Evolutionary conservation across 2,888 invertebrate genomes (phyloP), one percentile per base, ranked within the genome.

Genomic region (Xanthorhoe spadicearia): DNA sequence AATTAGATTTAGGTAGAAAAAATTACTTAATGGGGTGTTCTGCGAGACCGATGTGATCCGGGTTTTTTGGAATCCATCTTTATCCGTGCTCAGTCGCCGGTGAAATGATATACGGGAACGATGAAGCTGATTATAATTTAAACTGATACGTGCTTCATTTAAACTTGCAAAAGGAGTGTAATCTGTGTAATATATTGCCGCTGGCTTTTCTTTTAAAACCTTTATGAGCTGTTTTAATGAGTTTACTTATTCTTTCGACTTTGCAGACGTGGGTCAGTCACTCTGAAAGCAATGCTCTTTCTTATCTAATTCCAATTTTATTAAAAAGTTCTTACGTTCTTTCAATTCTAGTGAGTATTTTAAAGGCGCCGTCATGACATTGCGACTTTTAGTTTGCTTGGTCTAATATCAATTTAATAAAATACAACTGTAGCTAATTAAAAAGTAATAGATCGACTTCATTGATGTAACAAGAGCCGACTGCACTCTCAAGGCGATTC

Each of bases 11-110:
- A 81, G 84, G 83, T 78, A 85, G 86, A 90, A 92, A 92, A 92
- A 92, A 91, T 83, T 89, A 88, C 87, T 90, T 90, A 91, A 92
- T 92, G 86, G 89, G 87, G 90, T 91, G 89, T 90, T 90, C 90
- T 90, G 88, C 85, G 89, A 79, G 81, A 83, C 79, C 80, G 83
- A 77, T 81, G 78, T 72, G 79, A 81, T 78, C 76, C 79, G 75
- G 76, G 77, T 76, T 83, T 83, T 83, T 80, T 76, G 70, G 72
- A 76, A 84, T 81, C 80, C 80, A 74, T 77, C 79, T 77, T 74
- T 78, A 78, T 80, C 75, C 73, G 66, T 75, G 79, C 76, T 77
- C 75, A 73, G 72, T 73, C 73, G 72, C 70, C 70, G 65, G 70
- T 71, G 61, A 74, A 77, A 77, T 77, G 76, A 79, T 79, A 74